phyloP scores from a whole-genome alignment of 1,140 invertebrate species.

The Helicoverpa zea region DNA sequence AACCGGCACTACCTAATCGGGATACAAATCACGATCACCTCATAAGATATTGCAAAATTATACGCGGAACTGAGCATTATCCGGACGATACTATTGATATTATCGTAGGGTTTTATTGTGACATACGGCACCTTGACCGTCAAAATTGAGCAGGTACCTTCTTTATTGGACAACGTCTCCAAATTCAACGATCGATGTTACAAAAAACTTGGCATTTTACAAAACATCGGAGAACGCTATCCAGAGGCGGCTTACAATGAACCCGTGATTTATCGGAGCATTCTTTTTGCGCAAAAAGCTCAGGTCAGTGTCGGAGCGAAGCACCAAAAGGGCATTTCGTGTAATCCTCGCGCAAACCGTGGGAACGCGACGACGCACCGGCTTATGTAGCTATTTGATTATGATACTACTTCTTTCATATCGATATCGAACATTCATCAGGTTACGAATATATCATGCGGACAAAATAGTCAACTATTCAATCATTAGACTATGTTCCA shows the following conservation, averaged over 20 bases:
- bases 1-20: conserved; percentile 6
- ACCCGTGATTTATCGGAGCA: conserved; percentile 79
- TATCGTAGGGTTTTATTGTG: conserved; percentile 81
- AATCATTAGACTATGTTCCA: too few species aligned
- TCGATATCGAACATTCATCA: conserved; percentile 1
- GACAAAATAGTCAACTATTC: not conserved
- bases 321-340: conserved; percentile 82
- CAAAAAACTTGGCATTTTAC: conserved; percentile 75
- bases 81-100: conserved; percentile 61
- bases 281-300: conserved; percentile 83
- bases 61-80: conserved; percentile 79
- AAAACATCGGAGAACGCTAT: conserved; percentile 71
- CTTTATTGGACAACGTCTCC: conserved; percentile 73
- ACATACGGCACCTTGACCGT: conserved; percentile 81
- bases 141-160: conserved; percentile 81
- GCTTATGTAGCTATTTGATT: conserved; percentile 39
- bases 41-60: conserved; percentile 58
- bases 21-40: conserved; percentile 13
- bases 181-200: conserved; percentile 60
- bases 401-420: conserved; percentile 30
- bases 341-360: conserved; percentile 79
- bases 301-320: conserved; percentile 80
- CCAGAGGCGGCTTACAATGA: conserved; percentile 73
- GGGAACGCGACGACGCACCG: conserved; percentile 67
- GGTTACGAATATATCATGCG: not conserved